A percentile compares a stretch with the other conserved stretches of the same genome.
phyloP scores from a whole-genome alignment of 2,888 invertebrate species.

The Strigamia transsilvanica region DNA sequence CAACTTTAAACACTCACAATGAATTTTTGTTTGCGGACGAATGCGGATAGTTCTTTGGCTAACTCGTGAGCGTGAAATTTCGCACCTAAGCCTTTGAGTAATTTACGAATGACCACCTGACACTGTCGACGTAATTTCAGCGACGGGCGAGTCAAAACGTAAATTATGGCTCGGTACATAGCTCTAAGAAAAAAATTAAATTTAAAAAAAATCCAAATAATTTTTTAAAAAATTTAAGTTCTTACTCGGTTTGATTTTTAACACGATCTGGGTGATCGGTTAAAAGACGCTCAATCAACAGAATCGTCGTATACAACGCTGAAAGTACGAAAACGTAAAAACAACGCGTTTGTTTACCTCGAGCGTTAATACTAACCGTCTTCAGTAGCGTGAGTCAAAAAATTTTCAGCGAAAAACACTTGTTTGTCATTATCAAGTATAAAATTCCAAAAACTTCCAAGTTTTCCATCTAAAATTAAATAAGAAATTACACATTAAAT shows the following conservation, averaged over 20 bases:
- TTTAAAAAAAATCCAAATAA: not conserved
- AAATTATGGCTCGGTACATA: slow-evolving; percentile 76
- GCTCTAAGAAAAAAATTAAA: slow-evolving; percentile 65
- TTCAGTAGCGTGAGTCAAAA: slow-evolving; percentile 74
- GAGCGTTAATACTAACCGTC: slow-evolving; percentile 67
- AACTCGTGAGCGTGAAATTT: slow-evolving; percentile 72
- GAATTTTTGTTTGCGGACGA: slow-evolving; percentile 70
- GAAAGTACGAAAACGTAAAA: slow-evolving; percentile 58
- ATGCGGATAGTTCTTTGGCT: slow-evolving; percentile 72
- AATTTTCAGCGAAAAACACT: slow-evolving; percentile 83
- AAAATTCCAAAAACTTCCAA: slow-evolving; percentile 73
- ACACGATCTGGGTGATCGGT: slow-evolving; percentile 75
- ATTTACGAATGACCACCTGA: slow-evolving; percentile 70
- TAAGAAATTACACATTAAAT: slow-evolving; percentile 16
- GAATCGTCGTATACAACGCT: slow-evolving; percentile 76
- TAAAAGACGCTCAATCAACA: slow-evolving; percentile 77
- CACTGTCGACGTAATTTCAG: slow-evolving; percentile 73
- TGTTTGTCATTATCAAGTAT: slow-evolving; percentile 80
- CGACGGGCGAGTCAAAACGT: slow-evolving; percentile 73
- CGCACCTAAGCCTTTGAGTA: slow-evolving; percentile 70
- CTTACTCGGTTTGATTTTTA: slow-evolving; percentile 68
- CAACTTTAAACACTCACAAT: slow-evolving; percentile 55
- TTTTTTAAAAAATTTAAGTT: not conserved
- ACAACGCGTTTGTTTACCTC: not conserved
- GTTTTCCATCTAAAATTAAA: slow-evolving; percentile 64